Base-by-base conservation (phyloP, 2,113 vertebrate genomes). In the Canis aureus region DNA sequence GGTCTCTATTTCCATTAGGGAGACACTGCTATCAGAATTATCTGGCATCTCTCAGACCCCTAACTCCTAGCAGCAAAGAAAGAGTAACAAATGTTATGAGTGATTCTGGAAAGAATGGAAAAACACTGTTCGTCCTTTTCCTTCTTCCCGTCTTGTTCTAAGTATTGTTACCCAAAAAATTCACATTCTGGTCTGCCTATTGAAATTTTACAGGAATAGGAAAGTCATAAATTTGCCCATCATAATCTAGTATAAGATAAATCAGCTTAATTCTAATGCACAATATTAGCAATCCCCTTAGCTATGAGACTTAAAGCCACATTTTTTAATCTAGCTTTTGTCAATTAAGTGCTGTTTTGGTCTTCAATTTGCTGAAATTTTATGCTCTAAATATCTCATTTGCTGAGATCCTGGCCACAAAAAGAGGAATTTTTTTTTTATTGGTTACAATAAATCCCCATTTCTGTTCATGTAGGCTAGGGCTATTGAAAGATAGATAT, bases 1-100 rank as follows among this genome's bases (percentile, higher is more conserved):
- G 3, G 2, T 35, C 1, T 51, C 23, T 35, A 6, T 51, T 92
- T 74, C n/a, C 11, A 0, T 38, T 15, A 23, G 1, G 0, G 2
- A 71, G 2, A 0, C 4, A 0, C 4, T 64, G 1, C 53, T 43
- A 9, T 49, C 82, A 19, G 19, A 69, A 20, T 49, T 73, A 87
- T 27, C 22, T 80, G 9, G 5, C 0, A 11, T 60, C 23, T 57
- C 17, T 35, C 3, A 71, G 29, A 20, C 4, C 22, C 1, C 62
- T 67, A 11, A 74, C 0, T 62, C 49, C 11, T 43, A 55, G 15
- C 0, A 53, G 20, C 10, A 2, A 10, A 89, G 10, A 66, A 78
- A 67, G 17, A 49, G 0, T 29, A 32, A 27, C 19, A 11, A 71
- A 25, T 59, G 4, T 25, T 64, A 23, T 9, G 4, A 53, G 1